Evolutionary conservation across 2,113 vertebrate species (phyloP), one percentile per base, ranked within the genome.

Genomic region (Tapirus terrestris): DNA sequence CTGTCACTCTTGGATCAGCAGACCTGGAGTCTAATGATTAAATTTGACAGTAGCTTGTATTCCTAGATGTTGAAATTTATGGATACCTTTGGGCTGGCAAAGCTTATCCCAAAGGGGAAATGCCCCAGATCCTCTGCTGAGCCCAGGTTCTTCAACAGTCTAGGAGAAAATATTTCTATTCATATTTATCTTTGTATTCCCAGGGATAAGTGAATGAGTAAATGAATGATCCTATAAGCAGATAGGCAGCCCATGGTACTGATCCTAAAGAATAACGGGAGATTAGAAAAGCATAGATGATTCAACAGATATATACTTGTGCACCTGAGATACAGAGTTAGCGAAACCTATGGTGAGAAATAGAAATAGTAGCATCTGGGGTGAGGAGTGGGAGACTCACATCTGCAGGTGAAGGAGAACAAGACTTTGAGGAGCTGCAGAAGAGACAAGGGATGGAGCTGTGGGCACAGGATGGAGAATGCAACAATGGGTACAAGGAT

Each of bases 1-100:
- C 79, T 23, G 60, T 81, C 85, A 8, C 94, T 96, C n/a, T 63
- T 12, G 61, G 65, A 33, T 39, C 61, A 95, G 95, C 93, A 81
- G 95, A 91, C 48, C 65, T 39, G 45, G 88, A 58, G 29, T 39
- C 82, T 68, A 21, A 56, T 3, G 11, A 89, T 70, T 89, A 56
- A 18, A 88, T 33, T 36, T 65, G 73, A 92, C 85, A 61, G 81
- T 33, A 77, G 81, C 56, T 56, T 36, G 33, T 13, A 9, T 4
- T 77, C 27, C 31, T 39, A 8, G 58, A 36, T 23, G 48, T 2
- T 39, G 76, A 70, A 72, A 81, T 96, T 94, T 81, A 89, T 75
- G 91, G 83, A 68, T 10, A 45, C 68, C 70, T 97, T 80, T 53
- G 84, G 88, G 27, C 70, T 92, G 58, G 33, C 10, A 81, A 68